Conservation (phyloP, 1,140 invertebrate genomes). For the Heliothis subflexa region DNA sequence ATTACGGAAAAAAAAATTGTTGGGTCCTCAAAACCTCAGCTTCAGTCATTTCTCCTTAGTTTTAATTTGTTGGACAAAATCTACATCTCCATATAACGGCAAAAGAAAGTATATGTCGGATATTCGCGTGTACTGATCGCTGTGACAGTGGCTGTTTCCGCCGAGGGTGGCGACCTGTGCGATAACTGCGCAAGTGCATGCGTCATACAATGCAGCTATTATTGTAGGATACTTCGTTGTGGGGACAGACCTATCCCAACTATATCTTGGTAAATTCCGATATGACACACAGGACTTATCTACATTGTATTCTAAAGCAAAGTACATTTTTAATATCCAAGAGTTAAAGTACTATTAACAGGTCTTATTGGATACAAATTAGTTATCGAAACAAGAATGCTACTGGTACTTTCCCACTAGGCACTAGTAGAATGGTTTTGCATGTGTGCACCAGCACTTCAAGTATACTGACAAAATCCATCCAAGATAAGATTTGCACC, state of each 20-base stretch:
- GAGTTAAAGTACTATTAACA: too few species aligned
- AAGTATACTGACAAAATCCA: too few species aligned
- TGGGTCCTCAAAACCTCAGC: neutral
- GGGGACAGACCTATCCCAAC: neutral
- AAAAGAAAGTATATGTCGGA: too few species aligned
- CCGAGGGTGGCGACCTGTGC: constrained; percentile 19
- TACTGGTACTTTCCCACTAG: too few species aligned
- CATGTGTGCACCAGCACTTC: too few species aligned
- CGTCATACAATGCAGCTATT: neutral
- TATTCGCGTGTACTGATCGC: neutral
- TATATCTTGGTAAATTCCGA: neutral
- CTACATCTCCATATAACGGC: too few species aligned
- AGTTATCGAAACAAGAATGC: neutral
- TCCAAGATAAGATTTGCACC: too few species aligned
- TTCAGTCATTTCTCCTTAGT: neutral
- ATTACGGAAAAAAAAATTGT: too few species aligned
- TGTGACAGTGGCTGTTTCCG: constrained; percentile 11
- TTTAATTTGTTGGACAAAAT: too few species aligned
- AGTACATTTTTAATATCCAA: neutral
- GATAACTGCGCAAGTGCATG: neutral
- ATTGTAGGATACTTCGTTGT: neutral
- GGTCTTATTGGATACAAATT: neutral
- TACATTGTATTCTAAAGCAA: neutral
- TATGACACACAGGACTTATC: neutral
- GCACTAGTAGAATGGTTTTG: too few species aligned